A percentile compares a stretch with the other conserved stretches of the same genome.
These are phyloP conservation scores for Dryocosmus kuriphilus DNA, from an alignment of 2,888 invertebrate genomes.

Conservation along the genomic window DNA sequence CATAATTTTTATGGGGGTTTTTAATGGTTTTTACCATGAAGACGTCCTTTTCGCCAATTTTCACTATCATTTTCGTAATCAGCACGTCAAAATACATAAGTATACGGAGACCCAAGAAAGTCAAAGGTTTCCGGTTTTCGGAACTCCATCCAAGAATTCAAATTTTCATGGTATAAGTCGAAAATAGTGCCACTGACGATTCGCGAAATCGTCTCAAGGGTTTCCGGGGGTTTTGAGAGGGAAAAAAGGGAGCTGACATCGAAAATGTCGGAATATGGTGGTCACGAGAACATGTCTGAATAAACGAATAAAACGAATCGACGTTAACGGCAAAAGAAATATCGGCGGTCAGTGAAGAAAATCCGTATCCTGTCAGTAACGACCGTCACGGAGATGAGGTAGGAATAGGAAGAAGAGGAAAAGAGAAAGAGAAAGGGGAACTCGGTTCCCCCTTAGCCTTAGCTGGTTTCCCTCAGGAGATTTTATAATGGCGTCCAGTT, in stretches of 20 bases:
- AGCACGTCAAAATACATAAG: too few relatives aligned
- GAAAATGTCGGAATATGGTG: conserved; percentile 45
- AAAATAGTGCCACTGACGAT: not conserved
- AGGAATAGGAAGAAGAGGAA: conserved; percentile 43
- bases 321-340: conserved; percentile 56
- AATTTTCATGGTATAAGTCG: not conserved
- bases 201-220: conserved; percentile 32
- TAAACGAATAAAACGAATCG: conserved; percentile 53
- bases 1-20: too few relatives aligned
- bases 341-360: conserved; percentile 61
- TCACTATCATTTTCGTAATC: too few relatives aligned
- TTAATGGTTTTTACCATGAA: too few relatives aligned
- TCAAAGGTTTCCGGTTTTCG: too few relatives aligned
- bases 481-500: conserved; percentile 78
- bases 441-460: conserved; percentile 69
- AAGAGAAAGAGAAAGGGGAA: conserved; percentile 42
- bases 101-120: too few relatives aligned
- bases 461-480: conserved; percentile 74
- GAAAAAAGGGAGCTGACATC: conserved; percentile 3
- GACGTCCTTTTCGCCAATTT: too few relatives aligned
- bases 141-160: too few relatives aligned
- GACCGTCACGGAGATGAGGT: conserved; percentile 64
- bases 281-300: conserved; percentile 55
- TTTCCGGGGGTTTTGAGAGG: conserved; percentile 44
- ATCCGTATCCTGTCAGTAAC: conserved; percentile 76